phyloP scores from a whole-genome alignment of 2,797 vertebrate species.

The Chelonia mydas region DNA sequence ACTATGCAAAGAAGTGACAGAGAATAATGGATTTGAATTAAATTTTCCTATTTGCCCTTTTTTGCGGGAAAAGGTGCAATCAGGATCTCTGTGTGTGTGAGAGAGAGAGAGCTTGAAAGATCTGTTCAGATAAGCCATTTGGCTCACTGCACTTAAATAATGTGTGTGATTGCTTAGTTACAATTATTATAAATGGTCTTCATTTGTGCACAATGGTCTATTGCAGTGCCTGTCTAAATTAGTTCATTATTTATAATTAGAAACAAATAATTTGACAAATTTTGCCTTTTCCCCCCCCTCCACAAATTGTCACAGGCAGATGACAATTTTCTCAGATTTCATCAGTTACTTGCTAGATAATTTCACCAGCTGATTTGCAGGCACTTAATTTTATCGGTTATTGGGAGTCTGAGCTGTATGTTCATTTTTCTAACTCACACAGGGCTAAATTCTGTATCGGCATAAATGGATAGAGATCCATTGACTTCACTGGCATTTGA shows the following conservation, averaged over 20 bases:
- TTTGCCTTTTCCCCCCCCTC: background rate
- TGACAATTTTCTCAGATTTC: background rate
- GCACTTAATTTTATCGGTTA: background rate
- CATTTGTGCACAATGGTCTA: background rate
- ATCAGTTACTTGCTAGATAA: background rate
- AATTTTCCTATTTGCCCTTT: background rate
- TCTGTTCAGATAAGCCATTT: background rate
- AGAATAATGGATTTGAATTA: background rate
- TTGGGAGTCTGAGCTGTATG: background rate
- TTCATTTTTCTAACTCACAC: background rate
- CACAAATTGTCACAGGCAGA: background rate
- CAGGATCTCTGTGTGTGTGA: background rate
- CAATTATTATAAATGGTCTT: background rate
- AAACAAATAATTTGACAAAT: slow-evolving; percentile 7
- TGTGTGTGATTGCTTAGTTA: background rate
- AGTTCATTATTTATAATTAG: background rate
- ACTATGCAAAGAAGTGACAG: accelerated
- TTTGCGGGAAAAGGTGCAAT: accelerated
- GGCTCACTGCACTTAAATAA: background rate
- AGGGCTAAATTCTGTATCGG: background rate
- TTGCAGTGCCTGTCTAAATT: slow-evolving; percentile 20
- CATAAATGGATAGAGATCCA: background rate
- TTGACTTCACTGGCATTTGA: background rate
- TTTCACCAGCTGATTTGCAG: background rate
- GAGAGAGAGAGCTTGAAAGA: background rate